Evolutionary conservation across 2,888 invertebrate genomes (phyloP), one percentile per base, ranked within the genome.

Genomic region (Dusona sp.): DNA sequence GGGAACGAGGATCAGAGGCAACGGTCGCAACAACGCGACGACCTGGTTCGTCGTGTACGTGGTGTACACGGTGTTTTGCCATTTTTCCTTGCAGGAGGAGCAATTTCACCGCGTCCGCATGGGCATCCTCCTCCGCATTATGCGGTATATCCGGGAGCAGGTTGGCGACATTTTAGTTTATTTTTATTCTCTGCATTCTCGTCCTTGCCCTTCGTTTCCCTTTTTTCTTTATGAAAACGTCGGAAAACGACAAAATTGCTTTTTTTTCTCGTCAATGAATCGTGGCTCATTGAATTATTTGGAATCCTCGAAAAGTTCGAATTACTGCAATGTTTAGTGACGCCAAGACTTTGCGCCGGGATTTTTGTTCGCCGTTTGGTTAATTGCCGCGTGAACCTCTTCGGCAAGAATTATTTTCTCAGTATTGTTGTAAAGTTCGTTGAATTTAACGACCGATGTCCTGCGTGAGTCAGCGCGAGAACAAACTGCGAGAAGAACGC

Each of bases 371-470:
- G 33, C 57, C 42, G 16, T 65, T 88, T 85, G 51, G 67, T 38
- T 90, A 91, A 92, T 91, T 89, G 78, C 84, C 74, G 79, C 73
- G 72, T 61, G 78, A 67, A 57, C 67, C 68, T 45, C 57, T 68
- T 51, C 48, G 78, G 61, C 83, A 45, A 79, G 87, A 85, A 89
- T 89, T 86, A 91, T 91, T 91, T 93, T 93, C 93, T 91, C 93
- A 93, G 92, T 91, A 93, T 93, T 93, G 93, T 93, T 91, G 88
- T 90, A 90, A 92, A 92, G 89, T 90, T 91, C 86, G 89, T 86
- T 89, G 89, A 89, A 90, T 90, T 90, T 93, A 93, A 93, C 93
- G 89, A 91, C 90, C 91, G 91, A 93, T 93, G 93, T 93, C 93
- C 93, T 91, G 92, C 81, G 87, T 90, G 92, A 92, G 90, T 91